Evolutionary conservation across 2,797 vertebrate genomes (phyloP).

Genomic region (Rallus crepitans): DNA sequence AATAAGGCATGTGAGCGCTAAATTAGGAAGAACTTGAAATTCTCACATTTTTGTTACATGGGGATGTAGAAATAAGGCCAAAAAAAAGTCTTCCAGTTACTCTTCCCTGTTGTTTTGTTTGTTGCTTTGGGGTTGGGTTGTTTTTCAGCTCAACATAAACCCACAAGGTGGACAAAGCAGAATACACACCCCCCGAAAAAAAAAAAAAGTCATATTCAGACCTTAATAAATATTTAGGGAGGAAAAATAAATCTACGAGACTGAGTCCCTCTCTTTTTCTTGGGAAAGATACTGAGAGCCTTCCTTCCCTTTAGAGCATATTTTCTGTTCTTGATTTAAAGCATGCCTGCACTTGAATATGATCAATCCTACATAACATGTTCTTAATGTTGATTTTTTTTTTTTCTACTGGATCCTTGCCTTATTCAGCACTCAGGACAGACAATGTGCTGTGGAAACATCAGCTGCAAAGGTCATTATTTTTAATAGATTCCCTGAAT

Average conservation of each 20-base stretch:
- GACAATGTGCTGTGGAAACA: neutral
- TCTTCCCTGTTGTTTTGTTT: neutral
- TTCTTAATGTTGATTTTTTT: neutral
- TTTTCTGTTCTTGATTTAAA: conserved; percentile 27
- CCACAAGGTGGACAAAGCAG: neutral
- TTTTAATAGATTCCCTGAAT: conserved; percentile 30
- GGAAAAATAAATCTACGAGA: conserved; percentile 17
- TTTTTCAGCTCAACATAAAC: neutral
- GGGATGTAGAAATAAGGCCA: neutral
- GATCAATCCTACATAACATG: neutral
- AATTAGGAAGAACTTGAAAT: neutral
- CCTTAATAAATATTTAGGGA: conserved; percentile 41
- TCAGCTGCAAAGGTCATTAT: conserved; percentile 9
- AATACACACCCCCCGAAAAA: too few species aligned
- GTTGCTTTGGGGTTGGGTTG: neutral
- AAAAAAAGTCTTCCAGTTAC: neutral
- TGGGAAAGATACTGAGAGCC: neutral
- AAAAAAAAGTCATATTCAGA: neutral
- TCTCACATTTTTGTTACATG: neutral
- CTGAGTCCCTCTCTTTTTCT: conserved; percentile 20
- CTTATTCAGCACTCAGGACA: neutral
- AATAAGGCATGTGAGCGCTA: neutral
- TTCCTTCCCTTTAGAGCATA: neutral
- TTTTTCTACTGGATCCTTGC: neutral
- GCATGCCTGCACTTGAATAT: neutral